Conservation (phyloP, 2,797 vertebrate genomes). For the Cryptoblepharus egeriae region DNA sequence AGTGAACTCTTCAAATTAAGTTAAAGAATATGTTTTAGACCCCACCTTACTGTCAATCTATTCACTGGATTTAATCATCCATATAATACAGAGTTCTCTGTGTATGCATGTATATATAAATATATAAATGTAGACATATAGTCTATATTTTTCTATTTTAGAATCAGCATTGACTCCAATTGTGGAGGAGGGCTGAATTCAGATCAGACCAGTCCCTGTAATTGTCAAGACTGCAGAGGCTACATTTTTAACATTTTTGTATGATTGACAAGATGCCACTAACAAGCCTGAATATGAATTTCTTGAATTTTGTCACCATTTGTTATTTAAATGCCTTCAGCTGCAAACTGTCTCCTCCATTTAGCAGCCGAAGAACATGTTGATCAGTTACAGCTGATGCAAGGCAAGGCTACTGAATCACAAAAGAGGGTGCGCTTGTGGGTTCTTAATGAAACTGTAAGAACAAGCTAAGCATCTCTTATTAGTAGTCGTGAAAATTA, state of each 20-base stretch:
- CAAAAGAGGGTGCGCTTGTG: slow-evolving; percentile 37
- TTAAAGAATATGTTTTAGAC: background rate
- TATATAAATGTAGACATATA: too few relatives aligned
- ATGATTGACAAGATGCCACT: slow-evolving; percentile 7
- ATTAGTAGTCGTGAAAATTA: slow-evolving; percentile 41
- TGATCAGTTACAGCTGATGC: slow-evolving; percentile 44
- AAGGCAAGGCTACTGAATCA: slow-evolving; percentile 41
- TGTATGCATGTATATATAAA: too few relatives aligned
- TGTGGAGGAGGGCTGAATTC: background rate
- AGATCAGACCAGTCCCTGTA: background rate
- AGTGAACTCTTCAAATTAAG: background rate
- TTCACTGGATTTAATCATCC: too few relatives aligned
- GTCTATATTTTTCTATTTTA: background rate
- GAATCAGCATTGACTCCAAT: background rate
- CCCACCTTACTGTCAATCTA: background rate
- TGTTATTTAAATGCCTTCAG: slow-evolving; percentile 10
- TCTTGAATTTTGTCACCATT: slow-evolving; percentile 1
- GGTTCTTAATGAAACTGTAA: slow-evolving; percentile 35
- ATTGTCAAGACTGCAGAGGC: background rate
- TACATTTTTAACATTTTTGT: background rate
- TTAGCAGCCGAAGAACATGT: slow-evolving; percentile 8
- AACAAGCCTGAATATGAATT: background rate
- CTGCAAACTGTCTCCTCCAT: background rate
- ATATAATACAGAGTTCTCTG: too few relatives aligned
- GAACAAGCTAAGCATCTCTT: slow-evolving; percentile 26